Base-by-base conservation (phyloP, 2,888 invertebrate genomes). In the Cantharis rustica region DNA sequence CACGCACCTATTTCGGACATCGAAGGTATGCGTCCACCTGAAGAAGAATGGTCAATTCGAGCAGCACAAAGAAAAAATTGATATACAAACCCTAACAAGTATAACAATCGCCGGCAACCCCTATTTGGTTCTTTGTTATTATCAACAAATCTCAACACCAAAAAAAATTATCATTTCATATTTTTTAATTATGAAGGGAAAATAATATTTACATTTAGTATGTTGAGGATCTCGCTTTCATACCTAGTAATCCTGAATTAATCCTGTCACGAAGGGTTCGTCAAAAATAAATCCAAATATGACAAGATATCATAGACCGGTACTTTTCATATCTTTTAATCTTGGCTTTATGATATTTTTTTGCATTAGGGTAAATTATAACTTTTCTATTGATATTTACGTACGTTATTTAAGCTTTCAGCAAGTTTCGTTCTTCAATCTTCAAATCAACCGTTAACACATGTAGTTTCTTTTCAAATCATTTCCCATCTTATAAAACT, bases 1-100 rank as follows among this genome's bases (percentile, higher is more conserved):
- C 75, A 75, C 62, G 68, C 15, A 62, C 75, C 27, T 73, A 73
- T 20, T 63, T 74, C 64, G 70, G 74, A 74, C 74, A 70, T 74
- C 64, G 15, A 9, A n/a, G 10, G 15, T 15, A 16, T 69, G 20
- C 47, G 61, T 70, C 70, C 74, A 74, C 74, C 70, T 75, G 71
- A 62, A 75, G 15, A 47, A 47, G 47, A 47, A 47, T 47, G 47
- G 47, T 47, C 47, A 47, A 31, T 31, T 31, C 31, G n/a, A n/a
- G n/a, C 5, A n/a, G 31, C n/a, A 31, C 13, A 47, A 47, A 47
- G 47, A 47, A n/a, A 31, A 47, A 47, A 47, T 47, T 47, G 47
- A 47, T 47, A 47, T 47, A 7, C n/a, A 47, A 47, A 47, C 47
- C 47, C 47, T 47, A 47, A 47, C 47, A 47, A 47, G 47, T 47